Base-by-base conservation (phyloP, 2,888 invertebrate species). In the Ferrisia virgata region DNA sequence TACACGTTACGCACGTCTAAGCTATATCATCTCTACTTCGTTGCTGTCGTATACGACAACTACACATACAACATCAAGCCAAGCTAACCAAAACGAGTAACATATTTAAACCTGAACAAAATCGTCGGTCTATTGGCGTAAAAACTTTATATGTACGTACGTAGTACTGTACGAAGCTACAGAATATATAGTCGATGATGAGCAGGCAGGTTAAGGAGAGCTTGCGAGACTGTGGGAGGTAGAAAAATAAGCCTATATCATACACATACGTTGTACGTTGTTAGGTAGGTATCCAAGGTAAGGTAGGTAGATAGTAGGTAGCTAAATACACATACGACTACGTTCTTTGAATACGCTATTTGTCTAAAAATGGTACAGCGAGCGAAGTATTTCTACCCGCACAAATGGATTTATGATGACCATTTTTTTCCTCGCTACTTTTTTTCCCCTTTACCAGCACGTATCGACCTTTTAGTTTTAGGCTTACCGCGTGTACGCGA, bases 391-490 rank as follows among this genome's bases (percentile, higher is more conserved):
- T 79, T 79, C 8, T 3, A 43, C 79, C 69, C 13, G 78, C 36
- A 53, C 80, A 80, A 80, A 80, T 80, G 80, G 80, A 80, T 80
- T 80, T 80, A 80, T 80, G 80, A 80, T 80, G 80, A 80, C 53
- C 53, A 53, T 80, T 80, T 43, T 43, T 80, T 47, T 43, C 31
- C 13, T 25, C n/a, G n/a, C n/a, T n/a, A n/a, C n/a, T n/a, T n/a
- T n/a, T n/a, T n/a, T n/a, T n/a, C n/a, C n/a, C 43, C 22, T 53
- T n/a, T n/a, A n/a, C 53, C 22, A 8, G 53, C 53, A 31, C 80
- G 53, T 31, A 80, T 53, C 80, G 80, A 80, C 43, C 53, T 80
- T 43, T 79, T 79, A 78, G 22, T 79, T 28, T 28, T 11, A n/a
- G n/a, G n/a, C n/a, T n/a, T n/a, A n/a, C n/a, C n/a, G n/a, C n/a